Evolutionary conservation across 2,888 invertebrate genomes (phyloP), one percentile per base, ranked within the genome.

Genomic region (Protophormia terraenovae): DNA sequence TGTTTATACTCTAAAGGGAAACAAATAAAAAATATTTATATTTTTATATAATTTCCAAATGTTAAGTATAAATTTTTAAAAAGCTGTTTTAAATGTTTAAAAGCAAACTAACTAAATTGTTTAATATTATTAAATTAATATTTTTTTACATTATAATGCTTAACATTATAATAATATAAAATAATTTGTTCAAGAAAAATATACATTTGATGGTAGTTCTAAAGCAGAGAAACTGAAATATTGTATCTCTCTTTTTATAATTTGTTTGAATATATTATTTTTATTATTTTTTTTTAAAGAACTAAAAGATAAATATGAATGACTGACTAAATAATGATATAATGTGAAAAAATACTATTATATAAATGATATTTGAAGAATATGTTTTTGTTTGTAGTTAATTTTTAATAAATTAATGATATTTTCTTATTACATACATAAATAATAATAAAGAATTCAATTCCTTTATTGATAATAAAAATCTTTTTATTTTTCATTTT

Each of bases 391-490:
- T 24, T 69, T 32, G 5, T 5, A 22, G 22, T 55, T 41, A 45
- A 6, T 71, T 41, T 47, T 29, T 69, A 58, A 29, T 10, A 50
- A 55, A 29, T 38, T 60, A 73, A 62, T 55, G 58, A 83, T 73
- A 60, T 78, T 45, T 47, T 72, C 41, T 60, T 64, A 27, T 64
- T 47, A 38, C 27, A 45, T 32, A 38, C 6, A 32, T 19, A 12
- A 22, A 19, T 53, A 35, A 62, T 77, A 45, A 83, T 76, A 55
- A 77, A 72, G 62, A 81, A n/a, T 82, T 84, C 76, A 81, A 84
- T 84, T 85, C 77, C 76, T 80, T 83, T 76, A 81, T 50, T 45
- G 45, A 66, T 29, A 16, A 55, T 67, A 77, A 60, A 67, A 53
- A 24, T 2, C 24, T 10, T 27, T 71, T 62, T 38, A n/a, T 67